Conservation (phyloP, 2,888 invertebrate genomes). For the Sericinus montela region DNA sequence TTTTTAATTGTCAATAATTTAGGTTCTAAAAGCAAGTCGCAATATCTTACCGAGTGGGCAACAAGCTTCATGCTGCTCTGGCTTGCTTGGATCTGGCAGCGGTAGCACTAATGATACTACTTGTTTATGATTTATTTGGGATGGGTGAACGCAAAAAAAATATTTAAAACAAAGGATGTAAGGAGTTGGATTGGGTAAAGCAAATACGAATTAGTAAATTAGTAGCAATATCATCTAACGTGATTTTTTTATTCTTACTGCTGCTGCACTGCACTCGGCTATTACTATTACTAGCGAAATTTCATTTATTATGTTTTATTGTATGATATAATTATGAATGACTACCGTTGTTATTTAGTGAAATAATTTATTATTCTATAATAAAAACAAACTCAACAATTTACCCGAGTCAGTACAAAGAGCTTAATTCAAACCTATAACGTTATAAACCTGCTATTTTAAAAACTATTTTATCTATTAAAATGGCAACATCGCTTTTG, state of each 20-base stretch:
- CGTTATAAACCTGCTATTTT: neutral
- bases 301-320: constrained; percentile 38
- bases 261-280: constrained; percentile 46
- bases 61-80: constrained; percentile 94
- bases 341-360: constrained; percentile 12
- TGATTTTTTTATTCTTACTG: constrained; percentile 44
- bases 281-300: constrained; percentile 31
- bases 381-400: neutral
- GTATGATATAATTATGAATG: constrained; percentile 17
- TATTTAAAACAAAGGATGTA: constrained; percentile 42
- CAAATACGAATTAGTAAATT: constrained; percentile 78
- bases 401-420: too few relatives aligned
- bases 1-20: constrained; percentile 16
- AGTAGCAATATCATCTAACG: constrained; percentile 65
- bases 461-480: constrained; percentile 13
- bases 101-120: constrained; percentile 88
- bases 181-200: constrained; percentile 67
- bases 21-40: constrained; percentile 32
- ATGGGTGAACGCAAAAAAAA: constrained; percentile 66
- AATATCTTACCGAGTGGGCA: constrained; percentile 89
- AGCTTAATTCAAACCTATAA: neutral
- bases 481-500: constrained; percentile 49
- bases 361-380: neutral
- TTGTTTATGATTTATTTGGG: constrained; percentile 53
- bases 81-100: constrained; percentile 91